A percentile compares a stretch with the other conserved stretches of the same genome.
phyloP scores from a whole-genome alignment of 2,113 vertebrate genomes.

The Scomber japonicus region DNA sequence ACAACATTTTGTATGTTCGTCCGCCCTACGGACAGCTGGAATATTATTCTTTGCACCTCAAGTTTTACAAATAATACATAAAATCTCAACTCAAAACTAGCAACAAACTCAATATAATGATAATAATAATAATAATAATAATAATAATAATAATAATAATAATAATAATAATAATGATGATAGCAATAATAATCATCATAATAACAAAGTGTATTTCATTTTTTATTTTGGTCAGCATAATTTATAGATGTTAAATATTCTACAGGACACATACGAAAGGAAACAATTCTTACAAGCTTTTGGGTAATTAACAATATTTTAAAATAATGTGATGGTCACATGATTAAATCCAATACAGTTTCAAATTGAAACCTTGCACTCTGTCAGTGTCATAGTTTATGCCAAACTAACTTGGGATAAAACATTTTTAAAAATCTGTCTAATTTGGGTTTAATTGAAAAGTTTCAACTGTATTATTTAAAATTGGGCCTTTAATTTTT shows the following conservation, averaged over 20 bases:
- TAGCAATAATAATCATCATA: too few relatives aligned
- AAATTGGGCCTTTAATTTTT: background rate
- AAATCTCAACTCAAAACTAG: too few relatives aligned
- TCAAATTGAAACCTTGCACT: background rate
- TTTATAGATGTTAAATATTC: background rate
- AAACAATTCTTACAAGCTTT: background rate
- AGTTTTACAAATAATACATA: background rate
- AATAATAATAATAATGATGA: too few relatives aligned
- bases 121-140: background rate
- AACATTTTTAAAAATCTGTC: background rate
- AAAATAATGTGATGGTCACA: background rate
- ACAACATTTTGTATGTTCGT: background rate
- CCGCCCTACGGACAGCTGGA: background rate
- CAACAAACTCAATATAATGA: background rate
- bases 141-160: too few relatives aligned
- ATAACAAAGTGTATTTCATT: background rate
- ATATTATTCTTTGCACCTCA: background rate
- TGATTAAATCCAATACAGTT: background rate
- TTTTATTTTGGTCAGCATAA: background rate
- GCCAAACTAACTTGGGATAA: too few relatives aligned
- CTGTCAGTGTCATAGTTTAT: too few relatives aligned
- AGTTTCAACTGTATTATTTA: background rate
- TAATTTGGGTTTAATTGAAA: background rate
- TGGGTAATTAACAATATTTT: background rate
- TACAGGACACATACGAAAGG: background rate